phyloP scores from a whole-genome alignment of 2,113 vertebrate species.

The Crocuta crocuta region DNA sequence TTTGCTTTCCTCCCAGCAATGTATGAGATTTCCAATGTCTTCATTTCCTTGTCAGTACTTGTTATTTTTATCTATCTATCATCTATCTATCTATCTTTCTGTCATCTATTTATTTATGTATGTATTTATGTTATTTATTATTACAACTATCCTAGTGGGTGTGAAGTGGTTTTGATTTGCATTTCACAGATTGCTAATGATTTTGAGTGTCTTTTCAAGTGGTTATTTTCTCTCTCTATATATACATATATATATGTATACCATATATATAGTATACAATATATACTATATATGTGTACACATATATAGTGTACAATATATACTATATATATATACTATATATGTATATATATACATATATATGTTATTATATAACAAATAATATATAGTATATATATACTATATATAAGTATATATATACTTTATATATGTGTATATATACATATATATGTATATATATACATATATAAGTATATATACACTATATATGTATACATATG shows the following conservation, averaged over 20 bases:
- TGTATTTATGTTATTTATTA: neutral
- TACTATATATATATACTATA: too few relatives aligned
- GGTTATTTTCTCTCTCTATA: neutral
- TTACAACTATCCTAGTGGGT: neutral
- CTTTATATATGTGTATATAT: too few relatives aligned
- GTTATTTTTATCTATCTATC: neutral
- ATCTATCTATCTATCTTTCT: too few relatives aligned
- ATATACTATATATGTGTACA: neutral
- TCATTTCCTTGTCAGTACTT: neutral
- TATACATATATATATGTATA: neutral
- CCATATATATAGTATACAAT: neutral
- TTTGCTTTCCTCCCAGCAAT: neutral
- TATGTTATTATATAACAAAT: too few relatives aligned
- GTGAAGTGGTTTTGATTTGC: neutral
- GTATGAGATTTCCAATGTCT: neutral
- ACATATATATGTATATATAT: too few relatives aligned
- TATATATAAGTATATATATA: too few relatives aligned
- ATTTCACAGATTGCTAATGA: neutral
- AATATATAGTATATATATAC: too few relatives aligned
- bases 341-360: too few relatives aligned
- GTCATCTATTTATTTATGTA: too few relatives aligned
- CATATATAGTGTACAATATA: neutral
- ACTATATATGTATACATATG: too few relatives aligned
- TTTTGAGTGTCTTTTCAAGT: neutral
- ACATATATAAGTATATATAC: neutral